These are phyloP conservation scores for Antheraea pernyi DNA, from an alignment of 1,140 invertebrate genomes.

Conservation along the genomic window DNA sequence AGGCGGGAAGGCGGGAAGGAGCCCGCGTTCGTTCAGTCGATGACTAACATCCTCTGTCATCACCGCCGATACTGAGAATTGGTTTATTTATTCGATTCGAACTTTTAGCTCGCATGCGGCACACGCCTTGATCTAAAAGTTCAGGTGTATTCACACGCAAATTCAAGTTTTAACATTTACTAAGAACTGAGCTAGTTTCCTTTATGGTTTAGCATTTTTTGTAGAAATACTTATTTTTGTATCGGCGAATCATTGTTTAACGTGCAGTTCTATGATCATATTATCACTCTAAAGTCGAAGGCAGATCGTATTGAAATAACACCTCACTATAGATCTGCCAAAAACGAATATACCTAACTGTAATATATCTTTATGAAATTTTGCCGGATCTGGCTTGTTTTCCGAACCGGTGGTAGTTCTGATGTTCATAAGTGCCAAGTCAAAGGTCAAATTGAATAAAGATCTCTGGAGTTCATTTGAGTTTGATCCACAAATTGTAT, in stretches of 20 bases:
- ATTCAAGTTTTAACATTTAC: conserved; percentile 1
- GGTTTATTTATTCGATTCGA: conserved; percentile 25
- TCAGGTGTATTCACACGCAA: conserved; percentile 10
- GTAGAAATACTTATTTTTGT: not conserved
- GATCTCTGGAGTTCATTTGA: too few relatives aligned
- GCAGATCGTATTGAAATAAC: too few relatives aligned
- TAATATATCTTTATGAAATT: too few relatives aligned
- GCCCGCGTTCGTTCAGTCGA: conserved; percentile 15
- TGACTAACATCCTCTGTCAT: conserved; percentile 31
- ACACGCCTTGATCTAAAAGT: conserved; percentile 21
- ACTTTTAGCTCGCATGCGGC: conserved; percentile 13
- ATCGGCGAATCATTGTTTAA: not conserved
- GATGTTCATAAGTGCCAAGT: too few relatives aligned
- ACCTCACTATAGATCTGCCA: too few relatives aligned
- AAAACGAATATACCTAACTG: too few relatives aligned
- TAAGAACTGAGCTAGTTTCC: not conserved
- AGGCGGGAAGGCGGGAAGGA: conserved; percentile 19
- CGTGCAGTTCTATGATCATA: too few relatives aligned
- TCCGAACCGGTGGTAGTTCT: too few relatives aligned
- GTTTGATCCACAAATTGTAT: too few relatives aligned
- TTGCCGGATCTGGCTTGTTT: too few relatives aligned
- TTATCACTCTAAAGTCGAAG: too few relatives aligned
- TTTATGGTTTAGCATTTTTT: not conserved
- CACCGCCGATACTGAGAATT: conserved; percentile 24
- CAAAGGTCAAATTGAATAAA: too few relatives aligned